Evolutionary conservation across 2,113 vertebrate genomes (phyloP).

Genomic region (Chlamydotis undulata): DNA sequence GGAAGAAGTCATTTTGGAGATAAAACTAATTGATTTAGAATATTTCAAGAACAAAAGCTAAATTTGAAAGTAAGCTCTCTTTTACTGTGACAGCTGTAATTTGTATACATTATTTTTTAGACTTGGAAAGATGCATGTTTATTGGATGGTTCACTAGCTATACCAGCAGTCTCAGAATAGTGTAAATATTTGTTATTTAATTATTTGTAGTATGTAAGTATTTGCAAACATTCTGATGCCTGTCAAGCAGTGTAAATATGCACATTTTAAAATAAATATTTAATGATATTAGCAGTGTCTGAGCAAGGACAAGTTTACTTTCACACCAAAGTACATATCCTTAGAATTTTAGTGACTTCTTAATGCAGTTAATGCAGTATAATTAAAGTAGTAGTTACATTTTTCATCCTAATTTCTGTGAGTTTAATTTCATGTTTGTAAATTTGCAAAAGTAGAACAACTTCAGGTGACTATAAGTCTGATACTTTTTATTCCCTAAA

Average conservation of each 20-base stretch:
- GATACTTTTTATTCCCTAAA: not conserved
- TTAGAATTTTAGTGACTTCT: not conserved
- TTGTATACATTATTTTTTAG: not conserved
- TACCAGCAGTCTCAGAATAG: not conserved
- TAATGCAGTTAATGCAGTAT: not conserved
- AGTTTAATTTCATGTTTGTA: not conserved
- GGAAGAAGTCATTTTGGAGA: not conserved
- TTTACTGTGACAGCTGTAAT: not conserved
- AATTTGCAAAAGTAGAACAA: not conserved
- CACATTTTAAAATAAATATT: not conserved
- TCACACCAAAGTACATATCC: not conserved
- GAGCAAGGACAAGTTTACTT: not conserved
- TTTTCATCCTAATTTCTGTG: not conserved
- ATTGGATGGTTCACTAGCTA: not conserved
- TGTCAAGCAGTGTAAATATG: not conserved
- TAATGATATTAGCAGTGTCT: not conserved
- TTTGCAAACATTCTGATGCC: not conserved
- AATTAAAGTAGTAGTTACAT: not conserved
- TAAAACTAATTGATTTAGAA: not conserved
- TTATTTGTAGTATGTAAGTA: not conserved
- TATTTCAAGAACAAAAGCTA: not conserved
- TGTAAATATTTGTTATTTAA: not conserved
- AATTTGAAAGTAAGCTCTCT: not conserved
- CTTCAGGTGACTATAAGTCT: not conserved
- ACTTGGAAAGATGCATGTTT: not conserved